A percentile compares a stretch with the other conserved stretches of the same genome.
Evolutionary conservation across 2,113 vertebrate species (phyloP).

Genomic region (Sinocyclocheilus maitianheensis): DNA sequence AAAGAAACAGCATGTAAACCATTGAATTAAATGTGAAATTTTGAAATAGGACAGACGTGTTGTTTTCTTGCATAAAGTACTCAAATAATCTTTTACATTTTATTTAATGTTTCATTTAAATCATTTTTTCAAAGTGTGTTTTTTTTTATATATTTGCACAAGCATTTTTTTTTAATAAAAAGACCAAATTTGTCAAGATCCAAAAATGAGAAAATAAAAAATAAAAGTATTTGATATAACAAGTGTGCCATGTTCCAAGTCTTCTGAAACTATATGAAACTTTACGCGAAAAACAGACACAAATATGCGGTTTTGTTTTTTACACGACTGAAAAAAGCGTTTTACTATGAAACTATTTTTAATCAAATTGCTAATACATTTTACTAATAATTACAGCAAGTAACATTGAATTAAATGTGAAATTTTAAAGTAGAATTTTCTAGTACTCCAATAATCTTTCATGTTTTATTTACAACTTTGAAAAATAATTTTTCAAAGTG

Average conservation of each 20-base stretch:
- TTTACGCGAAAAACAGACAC: background rate
- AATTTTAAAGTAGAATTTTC: too few species aligned
- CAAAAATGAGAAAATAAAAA: background rate
- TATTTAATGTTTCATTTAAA: background rate
- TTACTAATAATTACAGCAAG: too few species aligned
- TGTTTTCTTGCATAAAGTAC: background rate
- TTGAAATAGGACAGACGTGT: background rate
- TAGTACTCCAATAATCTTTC: too few species aligned
- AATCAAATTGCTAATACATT: too few species aligned
- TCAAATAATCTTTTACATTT: background rate
- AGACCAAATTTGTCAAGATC: background rate
- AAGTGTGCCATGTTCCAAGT: background rate
- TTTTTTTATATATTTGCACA: background rate
- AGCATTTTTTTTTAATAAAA: background rate
- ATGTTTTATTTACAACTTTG: too few species aligned
- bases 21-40: background rate
- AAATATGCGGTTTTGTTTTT: too few species aligned
- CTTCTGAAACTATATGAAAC: background rate
- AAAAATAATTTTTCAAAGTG: too few species aligned
- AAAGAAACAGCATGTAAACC: background rate
- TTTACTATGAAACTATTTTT: too few species aligned
- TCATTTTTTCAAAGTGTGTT: background rate
- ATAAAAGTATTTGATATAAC: background rate
- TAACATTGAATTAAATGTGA: too few species aligned
- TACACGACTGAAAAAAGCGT: too few species aligned